Percentiles rank a stretch among this genome's conserved stretches.
These are phyloP conservation scores for Entomobrya multifasciata DNA, from an alignment of 2,888 invertebrate genomes.

Conservation along the genomic window DNA sequence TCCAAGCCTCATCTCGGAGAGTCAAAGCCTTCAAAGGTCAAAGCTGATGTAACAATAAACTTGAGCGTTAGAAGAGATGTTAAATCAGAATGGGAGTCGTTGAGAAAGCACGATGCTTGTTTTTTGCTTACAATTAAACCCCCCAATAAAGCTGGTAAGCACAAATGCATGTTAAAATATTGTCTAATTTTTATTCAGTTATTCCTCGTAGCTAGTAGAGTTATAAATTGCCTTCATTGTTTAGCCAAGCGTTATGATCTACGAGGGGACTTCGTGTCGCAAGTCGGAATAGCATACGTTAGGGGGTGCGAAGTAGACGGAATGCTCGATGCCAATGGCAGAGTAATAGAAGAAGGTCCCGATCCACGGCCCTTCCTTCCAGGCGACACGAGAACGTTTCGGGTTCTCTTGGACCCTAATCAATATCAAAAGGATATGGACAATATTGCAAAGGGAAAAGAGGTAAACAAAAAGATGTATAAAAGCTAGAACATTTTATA, in stretches of 20 bases:
- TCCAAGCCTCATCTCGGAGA: constrained; percentile 95
- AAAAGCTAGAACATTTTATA: neutral
- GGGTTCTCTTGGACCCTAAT: constrained; percentile 97
- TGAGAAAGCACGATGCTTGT: constrained; percentile 98
- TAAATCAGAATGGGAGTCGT: constrained; percentile 97
- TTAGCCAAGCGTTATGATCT: constrained; percentile 78
- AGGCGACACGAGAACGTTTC: constrained; percentile 94
- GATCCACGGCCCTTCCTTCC: constrained; percentile 92
- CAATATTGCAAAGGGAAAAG: constrained; percentile 88
- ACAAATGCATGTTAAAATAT: constrained; percentile 48
- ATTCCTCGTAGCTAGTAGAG: too few relatives aligned
- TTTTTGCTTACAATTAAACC: constrained; percentile 96
- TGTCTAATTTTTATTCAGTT: too few relatives aligned
- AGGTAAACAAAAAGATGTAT: constrained; percentile 83
- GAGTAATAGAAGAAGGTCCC: constrained; percentile 97
- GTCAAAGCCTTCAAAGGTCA: constrained; percentile 95
- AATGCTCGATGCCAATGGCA: constrained; percentile 96
- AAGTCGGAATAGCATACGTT: constrained; percentile 94
- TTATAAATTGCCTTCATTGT: neutral
- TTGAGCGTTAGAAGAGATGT: constrained; percentile 94
- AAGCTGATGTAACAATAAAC: constrained; percentile 96
- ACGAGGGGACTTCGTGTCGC: constrained; percentile 87
- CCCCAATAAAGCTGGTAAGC: constrained; percentile 88
- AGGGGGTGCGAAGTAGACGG: constrained; percentile 99
- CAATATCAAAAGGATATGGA: constrained; percentile 97